Evolutionary conservation across 2,888 invertebrate species (phyloP).

Genomic region (Stenolophus ochropezus): DNA sequence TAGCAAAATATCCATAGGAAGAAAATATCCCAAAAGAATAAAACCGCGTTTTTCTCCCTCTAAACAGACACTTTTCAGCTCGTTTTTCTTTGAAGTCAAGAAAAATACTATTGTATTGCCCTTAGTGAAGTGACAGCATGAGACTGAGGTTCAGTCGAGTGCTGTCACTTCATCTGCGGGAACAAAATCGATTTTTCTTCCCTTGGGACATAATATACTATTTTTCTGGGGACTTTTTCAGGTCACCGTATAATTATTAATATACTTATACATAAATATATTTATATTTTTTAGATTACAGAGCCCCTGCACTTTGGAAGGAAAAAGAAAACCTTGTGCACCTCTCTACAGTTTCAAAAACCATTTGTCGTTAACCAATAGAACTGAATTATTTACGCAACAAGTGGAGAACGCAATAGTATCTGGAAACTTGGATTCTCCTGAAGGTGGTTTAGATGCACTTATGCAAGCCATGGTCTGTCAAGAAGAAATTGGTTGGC

Average conservation of each 20-base stretch:
- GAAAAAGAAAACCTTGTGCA: conserved; percentile 69
- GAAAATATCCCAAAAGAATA: too few species aligned
- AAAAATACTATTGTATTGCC: too few species aligned
- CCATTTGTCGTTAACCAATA: conserved; percentile 79
- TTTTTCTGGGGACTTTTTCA: too few species aligned
- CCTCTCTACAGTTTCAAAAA: conserved; percentile 85
- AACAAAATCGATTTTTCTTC: too few species aligned
- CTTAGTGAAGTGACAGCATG: too few species aligned
- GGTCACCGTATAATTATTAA: not conserved
- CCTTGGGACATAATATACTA: too few species aligned
- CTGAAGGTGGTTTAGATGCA: conserved; percentile 91
- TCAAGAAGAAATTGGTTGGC: conserved; percentile 84
- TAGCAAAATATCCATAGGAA: too few species aligned
- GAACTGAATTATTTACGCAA: conserved; percentile 73
- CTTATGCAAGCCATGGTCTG: conserved; percentile 90
- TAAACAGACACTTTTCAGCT: too few species aligned
- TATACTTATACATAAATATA: conserved; percentile 53
- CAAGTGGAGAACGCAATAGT: conserved; percentile 71
- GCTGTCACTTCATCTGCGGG: too few species aligned
- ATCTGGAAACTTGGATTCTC: conserved; percentile 75
- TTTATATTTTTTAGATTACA: not conserved
- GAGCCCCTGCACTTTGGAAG: not conserved
- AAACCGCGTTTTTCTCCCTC: too few species aligned
- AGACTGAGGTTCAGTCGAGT: too few species aligned
- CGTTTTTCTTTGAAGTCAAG: too few species aligned